These are phyloP conservation scores for Accipiter virgatus DNA, from an alignment of 2,113 vertebrate species.

Conservation along the genomic window DNA sequence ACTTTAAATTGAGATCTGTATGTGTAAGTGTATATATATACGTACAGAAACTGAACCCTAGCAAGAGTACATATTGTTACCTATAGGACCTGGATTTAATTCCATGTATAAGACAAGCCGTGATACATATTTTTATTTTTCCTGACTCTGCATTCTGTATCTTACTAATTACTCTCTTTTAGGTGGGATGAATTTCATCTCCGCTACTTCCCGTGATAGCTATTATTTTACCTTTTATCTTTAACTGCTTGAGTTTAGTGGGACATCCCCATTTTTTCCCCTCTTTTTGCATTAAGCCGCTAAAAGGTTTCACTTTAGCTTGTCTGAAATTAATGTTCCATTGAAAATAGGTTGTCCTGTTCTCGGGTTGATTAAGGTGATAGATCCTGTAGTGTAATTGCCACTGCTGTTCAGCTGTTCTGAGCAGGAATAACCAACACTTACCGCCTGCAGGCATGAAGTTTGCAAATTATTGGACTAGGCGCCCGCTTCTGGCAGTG, in stretches of 20 bases:
- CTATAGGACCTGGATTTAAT: neutral
- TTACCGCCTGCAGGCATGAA: neutral
- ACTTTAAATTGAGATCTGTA: neutral
- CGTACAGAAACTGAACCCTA: neutral
- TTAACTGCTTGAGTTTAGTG: neutral
- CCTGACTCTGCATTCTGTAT: neutral
- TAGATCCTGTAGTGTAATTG: neutral
- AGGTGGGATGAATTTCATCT: neutral
- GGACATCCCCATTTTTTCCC: neutral
- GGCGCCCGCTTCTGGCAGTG: neutral
- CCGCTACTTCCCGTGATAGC: neutral
- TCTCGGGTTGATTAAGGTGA: neutral
- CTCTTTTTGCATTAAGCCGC: neutral
- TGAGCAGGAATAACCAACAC: neutral
- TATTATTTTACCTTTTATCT: neutral
- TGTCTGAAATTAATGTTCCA: constrained; percentile 21
- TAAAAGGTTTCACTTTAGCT: constrained; percentile 1
- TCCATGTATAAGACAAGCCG: neutral
- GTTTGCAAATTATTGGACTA: accelerated
- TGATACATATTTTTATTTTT: neutral
- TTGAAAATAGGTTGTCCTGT: neutral
- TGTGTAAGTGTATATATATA: neutral
- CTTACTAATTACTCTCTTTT: neutral
- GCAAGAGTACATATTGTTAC: neutral
- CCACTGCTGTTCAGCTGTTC: neutral